A percentile compares a stretch with the other conserved stretches of the same genome.
phyloP scores from a whole-genome alignment of 2,797 vertebrate species.

The Xerus rutilus region DNA sequence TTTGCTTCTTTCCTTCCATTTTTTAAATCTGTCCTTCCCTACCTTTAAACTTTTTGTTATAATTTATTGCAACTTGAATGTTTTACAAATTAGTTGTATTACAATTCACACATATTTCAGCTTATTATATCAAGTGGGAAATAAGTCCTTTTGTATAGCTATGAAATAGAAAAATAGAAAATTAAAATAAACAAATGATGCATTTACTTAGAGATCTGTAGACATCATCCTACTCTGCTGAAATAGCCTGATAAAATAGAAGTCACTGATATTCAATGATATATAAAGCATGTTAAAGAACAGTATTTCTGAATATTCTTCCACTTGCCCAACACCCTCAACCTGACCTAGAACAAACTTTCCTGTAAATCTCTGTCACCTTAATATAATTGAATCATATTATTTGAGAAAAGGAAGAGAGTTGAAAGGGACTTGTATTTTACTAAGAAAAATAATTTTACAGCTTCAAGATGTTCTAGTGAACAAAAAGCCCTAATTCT shows the following conservation, averaged over 20 bases:
- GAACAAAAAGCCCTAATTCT: constrained; percentile 13
- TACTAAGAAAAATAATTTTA: constrained; percentile 47
- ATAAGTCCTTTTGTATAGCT: background rate
- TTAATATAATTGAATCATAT: background rate
- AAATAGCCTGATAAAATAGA: background rate
- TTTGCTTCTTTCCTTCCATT: background rate
- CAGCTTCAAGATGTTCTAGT: constrained; percentile 14
- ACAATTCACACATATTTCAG: background rate
- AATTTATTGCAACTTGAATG: background rate
- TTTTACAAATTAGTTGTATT: constrained; percentile 34
- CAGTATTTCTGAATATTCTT: background rate
- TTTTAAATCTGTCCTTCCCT: background rate
- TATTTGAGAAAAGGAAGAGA: background rate
- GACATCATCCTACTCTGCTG: background rate
- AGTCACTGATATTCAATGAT: background rate
- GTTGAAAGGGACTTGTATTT: background rate
- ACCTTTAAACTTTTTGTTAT: background rate
- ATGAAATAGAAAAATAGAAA: constrained; percentile 15
- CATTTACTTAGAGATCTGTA: background rate
- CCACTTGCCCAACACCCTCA: background rate
- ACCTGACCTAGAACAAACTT: background rate
- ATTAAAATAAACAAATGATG: background rate
- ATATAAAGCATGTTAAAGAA: background rate
- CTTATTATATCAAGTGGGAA: constrained; percentile 37
- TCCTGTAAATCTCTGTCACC: background rate